Percentiles rank a stretch among this genome's conserved stretches.
Conservation (phyloP, 1,140 invertebrate genomes). For the Glossosoma conforme region DNA sequence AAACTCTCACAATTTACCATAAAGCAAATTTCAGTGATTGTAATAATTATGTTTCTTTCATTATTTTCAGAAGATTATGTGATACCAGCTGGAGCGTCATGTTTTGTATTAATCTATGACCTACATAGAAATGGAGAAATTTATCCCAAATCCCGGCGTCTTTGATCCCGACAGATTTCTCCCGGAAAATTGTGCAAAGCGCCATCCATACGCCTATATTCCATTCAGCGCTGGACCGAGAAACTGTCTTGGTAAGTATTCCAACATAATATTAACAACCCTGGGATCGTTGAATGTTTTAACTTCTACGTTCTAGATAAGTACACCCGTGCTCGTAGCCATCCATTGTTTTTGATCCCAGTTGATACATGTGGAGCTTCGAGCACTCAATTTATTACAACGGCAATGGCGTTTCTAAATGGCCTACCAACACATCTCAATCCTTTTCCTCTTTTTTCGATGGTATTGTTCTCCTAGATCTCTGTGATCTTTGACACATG, state of each 20-base stretch:
- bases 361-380: too few relatives aligned
- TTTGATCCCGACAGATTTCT: constrained; percentile 78
- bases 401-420: too few relatives aligned
- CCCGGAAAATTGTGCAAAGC: constrained; percentile 52
- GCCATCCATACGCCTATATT: constrained; percentile 63
- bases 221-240: constrained; percentile 73
- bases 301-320: too few relatives aligned
- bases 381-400: too few relatives aligned
- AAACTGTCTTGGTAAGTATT: constrained; percentile 62
- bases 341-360: too few relatives aligned
- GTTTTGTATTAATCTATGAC: constrained; percentile 51
- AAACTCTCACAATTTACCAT: not conserved
- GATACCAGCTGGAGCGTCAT: constrained; percentile 52
- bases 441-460: too few relatives aligned
- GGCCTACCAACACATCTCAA: too few relatives aligned
- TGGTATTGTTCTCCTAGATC: too few relatives aligned
- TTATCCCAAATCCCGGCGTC: constrained; percentile 64
- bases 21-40: not conserved
- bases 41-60: not conserved
- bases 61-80: constrained; percentile 42
- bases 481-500: too few relatives aligned
- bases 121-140: constrained; percentile 63
- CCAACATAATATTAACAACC: too few relatives aligned
- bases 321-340: too few relatives aligned
- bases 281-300: too few relatives aligned